Conservation (phyloP, 2,888 invertebrate genomes). For the Allophyes oxyacanthae region DNA sequence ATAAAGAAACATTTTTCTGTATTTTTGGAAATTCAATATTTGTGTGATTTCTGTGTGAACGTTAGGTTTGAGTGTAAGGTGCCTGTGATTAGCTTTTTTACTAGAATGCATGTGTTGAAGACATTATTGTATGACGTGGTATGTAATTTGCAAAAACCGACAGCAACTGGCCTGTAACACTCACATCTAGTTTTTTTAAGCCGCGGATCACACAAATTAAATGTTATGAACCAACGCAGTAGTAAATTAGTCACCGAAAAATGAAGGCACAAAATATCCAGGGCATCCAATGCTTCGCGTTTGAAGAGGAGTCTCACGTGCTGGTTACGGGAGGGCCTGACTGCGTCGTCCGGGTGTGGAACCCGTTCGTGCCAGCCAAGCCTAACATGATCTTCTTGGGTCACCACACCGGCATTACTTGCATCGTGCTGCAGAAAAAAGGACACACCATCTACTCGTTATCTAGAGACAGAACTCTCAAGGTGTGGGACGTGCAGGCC, state of each 20-base stretch:
- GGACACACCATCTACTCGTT: slow-evolving; percentile 92
- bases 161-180: no score
- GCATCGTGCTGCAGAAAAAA: slow-evolving; percentile 91
- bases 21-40: no score
- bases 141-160: no score
- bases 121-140: no score
- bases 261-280: slow-evolving; percentile 48
- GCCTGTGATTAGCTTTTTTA: no score
- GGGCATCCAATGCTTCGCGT: slow-evolving; percentile 91
- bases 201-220: no score
- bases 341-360: slow-evolving; percentile 93
- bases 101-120: no score
- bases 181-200: no score
- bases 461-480: slow-evolving; percentile 92
- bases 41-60: no score
- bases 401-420: slow-evolving; percentile 92
- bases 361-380: slow-evolving; percentile 92
- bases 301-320: slow-evolving; percentile 89
- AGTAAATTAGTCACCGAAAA: neutral
- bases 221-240: no score
- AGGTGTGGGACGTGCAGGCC: slow-evolving; percentile 93
- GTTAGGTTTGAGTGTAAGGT: no score
- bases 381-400: slow-evolving; percentile 90
- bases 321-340: slow-evolving; percentile 94
- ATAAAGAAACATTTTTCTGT: no score